phyloP scores from a whole-genome alignment of 2,888 invertebrate genomes.

The Meteorus cinctellus region DNA sequence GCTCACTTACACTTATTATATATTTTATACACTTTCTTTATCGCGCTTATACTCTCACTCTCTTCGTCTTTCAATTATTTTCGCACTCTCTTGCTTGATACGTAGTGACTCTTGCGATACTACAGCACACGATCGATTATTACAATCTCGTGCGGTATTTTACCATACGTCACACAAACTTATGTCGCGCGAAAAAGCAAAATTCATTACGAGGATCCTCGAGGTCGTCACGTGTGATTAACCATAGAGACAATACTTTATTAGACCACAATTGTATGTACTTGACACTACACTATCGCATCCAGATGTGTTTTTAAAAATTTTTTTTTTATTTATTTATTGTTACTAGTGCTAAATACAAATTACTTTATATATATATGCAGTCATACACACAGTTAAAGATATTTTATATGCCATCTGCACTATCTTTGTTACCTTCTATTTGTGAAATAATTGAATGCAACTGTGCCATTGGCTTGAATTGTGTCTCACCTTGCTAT shows the following conservation, averaged over 20 bases:
- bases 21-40: conserved; percentile 15
- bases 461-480: not conserved
- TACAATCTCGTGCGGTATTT: conserved; percentile 16
- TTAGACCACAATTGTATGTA: not conserved
- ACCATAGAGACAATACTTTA: not conserved
- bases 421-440: not conserved
- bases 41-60: conserved; percentile 7
- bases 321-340: not conserved
- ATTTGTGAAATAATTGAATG: not conserved
- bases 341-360: not conserved
- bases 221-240: conserved; percentile 26
- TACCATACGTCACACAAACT: conserved; percentile 1
- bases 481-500: not conserved
- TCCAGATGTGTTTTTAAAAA: not conserved
- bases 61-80: not conserved
- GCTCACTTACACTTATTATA: conserved; percentile 25
- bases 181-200: not conserved
- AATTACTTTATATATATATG: not conserved
- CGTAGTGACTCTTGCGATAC: not conserved
- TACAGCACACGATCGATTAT: conserved; percentile 9
- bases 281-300: not conserved
- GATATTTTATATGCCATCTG: not conserved
- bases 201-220: not conserved
- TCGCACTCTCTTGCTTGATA: not conserved
- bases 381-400: not conserved